Evolutionary conservation across 2,113 vertebrate genomes (phyloP), one percentile per base, ranked within the genome.

Genomic region (Pomatostomus ruficeps): DNA sequence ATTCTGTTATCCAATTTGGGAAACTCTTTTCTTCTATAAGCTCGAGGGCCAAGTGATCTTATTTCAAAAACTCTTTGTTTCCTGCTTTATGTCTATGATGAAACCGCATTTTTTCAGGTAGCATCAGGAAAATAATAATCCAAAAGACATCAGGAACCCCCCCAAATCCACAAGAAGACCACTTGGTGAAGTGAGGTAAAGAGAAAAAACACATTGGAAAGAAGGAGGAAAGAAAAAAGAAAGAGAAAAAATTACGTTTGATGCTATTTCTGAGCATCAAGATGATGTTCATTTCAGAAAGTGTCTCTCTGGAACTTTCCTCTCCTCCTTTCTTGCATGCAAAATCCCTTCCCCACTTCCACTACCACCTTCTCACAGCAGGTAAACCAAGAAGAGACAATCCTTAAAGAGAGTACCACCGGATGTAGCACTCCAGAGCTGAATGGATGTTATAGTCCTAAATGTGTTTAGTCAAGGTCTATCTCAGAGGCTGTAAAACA

Each of bases 381-480:
- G 8, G 31, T 40, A 59, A 58, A 82, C 7, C 0, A 4, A 8
- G 14, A 90, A 57, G 0, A 52, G 66, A 36, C 1, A 2, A 26
- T 12, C 9, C 42, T 66, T 38, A 48, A 43, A 61, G 17, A 61
- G 21, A 65, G 9, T 17, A n/a, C 4, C 11, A 52, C 6, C 18
- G 75, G 14, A 40, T 12, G 22, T 14, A 68, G 17, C 3, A 1
- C 14, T 33, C 48, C 43, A 72, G 40, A 67, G 38, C 5, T 15
- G 12, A 78, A 78, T 3, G 3, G 26, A 65, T 9, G 2, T 33
- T 67, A 8, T 9, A 67, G 13, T 14, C 45, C 23, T 58, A 31
- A 68, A 68, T 10, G 2, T 5, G 1, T 40, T 73, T n/a, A n/a
- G 19, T 38, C 38, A 62, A 52, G 17, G 21, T 33, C 36, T 70